phyloP scores from a whole-genome alignment of 2,797 vertebrate species.

The Euthynnus affinis region DNA sequence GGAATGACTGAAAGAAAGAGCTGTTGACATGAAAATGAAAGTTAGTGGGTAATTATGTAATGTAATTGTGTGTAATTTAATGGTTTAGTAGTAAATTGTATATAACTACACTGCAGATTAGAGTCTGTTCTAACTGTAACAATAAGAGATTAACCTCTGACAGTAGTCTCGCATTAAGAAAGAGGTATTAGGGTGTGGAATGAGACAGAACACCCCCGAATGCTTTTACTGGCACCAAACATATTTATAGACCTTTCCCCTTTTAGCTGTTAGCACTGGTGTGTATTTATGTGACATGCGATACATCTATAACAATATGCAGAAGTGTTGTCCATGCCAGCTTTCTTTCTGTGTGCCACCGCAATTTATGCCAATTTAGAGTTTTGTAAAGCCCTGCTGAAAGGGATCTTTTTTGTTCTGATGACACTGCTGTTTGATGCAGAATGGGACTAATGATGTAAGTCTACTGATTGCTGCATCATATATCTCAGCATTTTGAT shows the following conservation, averaged over 20 bases:
- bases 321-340: background rate
- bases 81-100: constrained; percentile 22
- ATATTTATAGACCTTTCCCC: background rate
- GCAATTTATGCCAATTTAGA: background rate
- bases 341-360: background rate
- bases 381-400: constrained; percentile 14
- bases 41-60: background rate
- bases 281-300: background rate
- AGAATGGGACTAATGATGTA: too few relatives aligned
- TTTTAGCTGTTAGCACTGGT: background rate
- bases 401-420: too few relatives aligned
- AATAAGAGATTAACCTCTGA: background rate
- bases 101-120: constrained; percentile 2
- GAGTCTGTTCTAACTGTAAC: background rate
- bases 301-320: background rate
- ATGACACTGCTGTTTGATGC: too few relatives aligned
- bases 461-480: too few relatives aligned
- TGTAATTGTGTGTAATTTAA: constrained; percentile 10
- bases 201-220: too few relatives aligned
- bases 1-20: background rate
- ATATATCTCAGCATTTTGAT: too few relatives aligned
- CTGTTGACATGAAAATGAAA: background rate
- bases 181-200: too few relatives aligned
- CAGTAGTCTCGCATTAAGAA: too few relatives aligned
- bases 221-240: background rate